Evolutionary conservation across 1,140 invertebrate genomes (phyloP).

Genomic region (Atopsyche davidsoni): DNA sequence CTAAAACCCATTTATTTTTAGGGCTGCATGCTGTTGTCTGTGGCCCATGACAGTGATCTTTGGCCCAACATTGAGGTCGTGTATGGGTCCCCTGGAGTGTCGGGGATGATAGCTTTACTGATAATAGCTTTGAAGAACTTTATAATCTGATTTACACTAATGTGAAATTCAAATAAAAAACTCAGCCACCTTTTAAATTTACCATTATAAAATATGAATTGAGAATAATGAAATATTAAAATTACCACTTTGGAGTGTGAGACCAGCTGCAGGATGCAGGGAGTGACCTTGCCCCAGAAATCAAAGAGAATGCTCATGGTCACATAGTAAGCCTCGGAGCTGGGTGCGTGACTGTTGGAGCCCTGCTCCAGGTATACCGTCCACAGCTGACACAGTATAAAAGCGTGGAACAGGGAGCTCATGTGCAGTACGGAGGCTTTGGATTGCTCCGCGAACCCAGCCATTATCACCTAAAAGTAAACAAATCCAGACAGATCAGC

Average conservation of each 20-base stretch:
- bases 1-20: too few relatives aligned
- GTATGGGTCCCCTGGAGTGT: too few relatives aligned
- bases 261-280: constrained; percentile 87
- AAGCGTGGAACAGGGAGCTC: constrained; percentile 81
- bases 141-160: too few relatives aligned
- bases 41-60: too few relatives aligned
- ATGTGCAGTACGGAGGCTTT: constrained; percentile 88
- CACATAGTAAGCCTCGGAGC: constrained; percentile 62
- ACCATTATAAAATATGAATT: too few relatives aligned
- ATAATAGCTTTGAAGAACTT: too few relatives aligned
- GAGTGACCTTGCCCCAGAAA: constrained; percentile 98
- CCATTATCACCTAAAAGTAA: constrained; percentile 64
- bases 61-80: too few relatives aligned
- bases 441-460: constrained; percentile 93
- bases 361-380: constrained; percentile 95
- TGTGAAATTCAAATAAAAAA: too few relatives aligned
- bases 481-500: not conserved
- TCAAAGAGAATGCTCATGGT: constrained; percentile 86
- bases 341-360: constrained; percentile 59
- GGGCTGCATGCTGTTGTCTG: too few relatives aligned
- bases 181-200: too few relatives aligned
- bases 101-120: too few relatives aligned
- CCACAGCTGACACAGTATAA: constrained; percentile 88
- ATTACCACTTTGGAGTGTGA: constrained; percentile 88
- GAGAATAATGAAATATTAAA: constrained; percentile 29